Conservation (phyloP, 2,113 vertebrate genomes). For the Thermophis baileyi region DNA sequence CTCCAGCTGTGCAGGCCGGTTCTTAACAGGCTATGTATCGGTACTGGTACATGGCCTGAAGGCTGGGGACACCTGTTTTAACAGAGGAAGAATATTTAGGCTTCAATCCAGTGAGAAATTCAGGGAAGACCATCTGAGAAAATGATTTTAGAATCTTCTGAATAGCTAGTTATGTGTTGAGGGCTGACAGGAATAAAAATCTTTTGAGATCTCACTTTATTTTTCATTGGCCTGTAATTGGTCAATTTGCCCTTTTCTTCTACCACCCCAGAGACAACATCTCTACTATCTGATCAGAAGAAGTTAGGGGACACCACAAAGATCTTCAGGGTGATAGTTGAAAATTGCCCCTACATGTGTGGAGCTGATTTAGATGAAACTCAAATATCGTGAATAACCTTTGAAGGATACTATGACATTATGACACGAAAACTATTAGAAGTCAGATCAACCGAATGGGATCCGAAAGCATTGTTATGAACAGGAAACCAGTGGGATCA, state of each 20-base stretch:
- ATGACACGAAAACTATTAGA: not conserved
- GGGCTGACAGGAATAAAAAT: not conserved
- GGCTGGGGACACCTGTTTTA: not conserved
- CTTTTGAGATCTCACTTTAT: not conserved
- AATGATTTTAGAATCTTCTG: not conserved
- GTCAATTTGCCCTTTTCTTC: not conserved
- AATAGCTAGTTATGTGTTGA: not conserved
- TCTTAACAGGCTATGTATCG: not conserved
- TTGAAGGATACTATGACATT: not conserved
- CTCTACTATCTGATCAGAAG: not conserved
- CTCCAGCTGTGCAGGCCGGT: not conserved
- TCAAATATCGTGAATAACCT: not conserved
- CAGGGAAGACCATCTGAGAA: not conserved
- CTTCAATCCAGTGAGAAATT: not conserved
- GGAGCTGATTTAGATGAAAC: not conserved
- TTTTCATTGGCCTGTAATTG: not conserved
- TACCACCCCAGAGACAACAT: not conserved
- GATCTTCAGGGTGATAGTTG: not conserved
- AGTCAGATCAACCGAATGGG: not conserved
- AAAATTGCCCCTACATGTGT: not conserved
- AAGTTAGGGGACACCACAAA: not conserved
- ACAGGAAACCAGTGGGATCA: not conserved
- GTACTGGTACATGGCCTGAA: not conserved
- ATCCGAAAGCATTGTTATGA: not conserved
- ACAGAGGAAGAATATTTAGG: not conserved